phyloP scores from a whole-genome alignment of 2,113 vertebrate species.

The Planiliza haematocheilus region DNA sequence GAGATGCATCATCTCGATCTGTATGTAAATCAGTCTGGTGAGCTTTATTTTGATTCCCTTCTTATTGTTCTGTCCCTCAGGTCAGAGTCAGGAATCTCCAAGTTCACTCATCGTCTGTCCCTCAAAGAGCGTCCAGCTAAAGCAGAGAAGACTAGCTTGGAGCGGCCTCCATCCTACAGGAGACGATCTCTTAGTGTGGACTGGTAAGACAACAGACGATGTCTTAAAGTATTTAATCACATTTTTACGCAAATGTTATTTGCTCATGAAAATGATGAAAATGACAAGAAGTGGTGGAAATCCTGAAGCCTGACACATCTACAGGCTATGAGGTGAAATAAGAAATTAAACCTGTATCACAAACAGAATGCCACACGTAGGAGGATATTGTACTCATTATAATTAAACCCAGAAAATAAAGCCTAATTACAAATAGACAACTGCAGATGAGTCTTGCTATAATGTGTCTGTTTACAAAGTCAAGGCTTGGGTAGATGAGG shows the following conservation, averaged over 20 bases:
- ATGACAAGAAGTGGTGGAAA: not conserved
- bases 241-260: no score
- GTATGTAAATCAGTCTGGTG: no score
- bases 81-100: constrained; percentile 88
- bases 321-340: not conserved
- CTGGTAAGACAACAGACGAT: constrained; percentile 83
- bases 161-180: constrained; percentile 84
- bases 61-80: constrained; percentile 67
- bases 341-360: not conserved
- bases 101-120: constrained; percentile 89
- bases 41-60: not conserved
- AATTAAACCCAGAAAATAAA: not conserved
- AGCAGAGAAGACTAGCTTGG: constrained; percentile 82
- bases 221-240: not conserved
- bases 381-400: not conserved
- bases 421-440: constrained; percentile 8
- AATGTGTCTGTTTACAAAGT: constrained; percentile 29
- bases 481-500: constrained; percentile 29
- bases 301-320: not conserved
- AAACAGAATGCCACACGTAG: not conserved
- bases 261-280: constrained; percentile 5
- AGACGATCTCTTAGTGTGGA: constrained; percentile 91
- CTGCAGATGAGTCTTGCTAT: not conserved
- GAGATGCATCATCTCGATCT: no score
- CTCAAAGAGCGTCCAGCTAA: constrained; percentile 89